Conservation (phyloP, 2,797 vertebrate species). For the Spondyliosoma cantharus region DNA sequence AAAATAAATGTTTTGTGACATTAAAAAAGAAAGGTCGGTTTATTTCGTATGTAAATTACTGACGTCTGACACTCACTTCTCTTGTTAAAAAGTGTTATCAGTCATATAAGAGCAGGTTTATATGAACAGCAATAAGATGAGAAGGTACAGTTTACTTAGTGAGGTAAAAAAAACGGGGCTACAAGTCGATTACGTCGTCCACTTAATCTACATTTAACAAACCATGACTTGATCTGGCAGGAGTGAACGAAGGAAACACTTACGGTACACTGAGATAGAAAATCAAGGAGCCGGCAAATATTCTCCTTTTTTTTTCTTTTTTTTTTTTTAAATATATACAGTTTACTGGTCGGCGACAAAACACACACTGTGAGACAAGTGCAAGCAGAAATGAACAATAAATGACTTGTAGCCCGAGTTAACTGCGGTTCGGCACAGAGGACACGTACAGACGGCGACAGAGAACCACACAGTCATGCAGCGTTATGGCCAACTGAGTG, state of each 20-base stretch:
- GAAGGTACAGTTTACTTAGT: constrained; percentile 28
- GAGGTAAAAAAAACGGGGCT: constrained; percentile 29
- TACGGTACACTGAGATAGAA: constrained; percentile 69
- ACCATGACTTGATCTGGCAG: constrained; percentile 65
- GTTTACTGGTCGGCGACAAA: constrained; percentile 38
- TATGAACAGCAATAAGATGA: constrained; percentile 52
- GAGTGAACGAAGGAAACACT: constrained; percentile 74
- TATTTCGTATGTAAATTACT: constrained; percentile 15
- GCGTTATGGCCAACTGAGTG: constrained; percentile 35
- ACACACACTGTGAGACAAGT: constrained; percentile 42
- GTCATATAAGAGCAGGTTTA: constrained; percentile 22
- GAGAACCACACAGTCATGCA: constrained; percentile 64
- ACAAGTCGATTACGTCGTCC: constrained; percentile 52
- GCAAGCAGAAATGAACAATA: constrained; percentile 48
- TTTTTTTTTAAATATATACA: constrained; percentile 53
- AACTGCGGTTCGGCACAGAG: constrained; percentile 45
- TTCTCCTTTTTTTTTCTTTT: constrained; percentile 50
- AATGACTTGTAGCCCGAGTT: constrained; percentile 61
- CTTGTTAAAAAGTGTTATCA: constrained; percentile 24
- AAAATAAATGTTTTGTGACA: not conserved
- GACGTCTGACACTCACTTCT: constrained; percentile 27
- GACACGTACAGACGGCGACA: constrained; percentile 56
- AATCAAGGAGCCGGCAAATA: constrained; percentile 58
- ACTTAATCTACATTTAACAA: constrained; percentile 39
- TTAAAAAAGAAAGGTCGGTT: not conserved